Conservation (phyloP, 1,140 invertebrate genomes). For the Drosophila kikkawai region DNA sequence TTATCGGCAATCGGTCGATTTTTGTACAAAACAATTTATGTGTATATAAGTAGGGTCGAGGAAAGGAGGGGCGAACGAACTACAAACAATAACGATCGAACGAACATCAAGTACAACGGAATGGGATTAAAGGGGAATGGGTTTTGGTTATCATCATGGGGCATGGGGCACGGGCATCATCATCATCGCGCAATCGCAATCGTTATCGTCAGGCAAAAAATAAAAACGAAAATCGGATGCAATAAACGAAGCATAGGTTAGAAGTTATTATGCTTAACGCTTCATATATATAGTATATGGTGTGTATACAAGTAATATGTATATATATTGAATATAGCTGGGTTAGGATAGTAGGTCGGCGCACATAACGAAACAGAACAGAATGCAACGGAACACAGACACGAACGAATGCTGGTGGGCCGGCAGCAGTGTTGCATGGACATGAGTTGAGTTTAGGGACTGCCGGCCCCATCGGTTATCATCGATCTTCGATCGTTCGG, state of each 20-base stretch:
- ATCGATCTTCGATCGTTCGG: constrained; percentile 17
- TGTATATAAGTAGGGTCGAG: neutral
- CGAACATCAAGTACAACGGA: constrained; percentile 35
- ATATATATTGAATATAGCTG: constrained; percentile 23
- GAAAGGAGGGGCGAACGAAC: constrained; percentile 4
- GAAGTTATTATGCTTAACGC: constrained; percentile 44
- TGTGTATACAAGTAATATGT: constrained; percentile 13
- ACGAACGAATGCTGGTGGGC: constrained; percentile 19
- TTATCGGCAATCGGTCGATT: constrained; percentile 32
- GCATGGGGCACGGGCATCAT: constrained; percentile 22
- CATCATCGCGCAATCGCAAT: constrained; percentile 30
- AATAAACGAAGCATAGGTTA: constrained; percentile 29
- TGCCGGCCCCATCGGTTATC: constrained; percentile 19
- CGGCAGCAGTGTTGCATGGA: constrained; percentile 23
- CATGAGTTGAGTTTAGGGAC: constrained; percentile 18
- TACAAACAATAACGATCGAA: constrained; percentile 31
- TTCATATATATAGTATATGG: constrained; percentile 11
- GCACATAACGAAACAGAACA: constrained; percentile 48
- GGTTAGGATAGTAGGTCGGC: constrained; percentile 26
- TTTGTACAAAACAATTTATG: constrained; percentile 30
- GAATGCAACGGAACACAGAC: constrained; percentile 47
- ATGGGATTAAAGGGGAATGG: constrained; percentile 19
- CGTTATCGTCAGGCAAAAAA: constrained; percentile 16
- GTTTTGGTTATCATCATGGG: constrained; percentile 36
- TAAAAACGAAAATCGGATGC: constrained; percentile 42